phyloP scores from a whole-genome alignment of 2,888 invertebrate genomes.

The Craniophora ligustri region DNA sequence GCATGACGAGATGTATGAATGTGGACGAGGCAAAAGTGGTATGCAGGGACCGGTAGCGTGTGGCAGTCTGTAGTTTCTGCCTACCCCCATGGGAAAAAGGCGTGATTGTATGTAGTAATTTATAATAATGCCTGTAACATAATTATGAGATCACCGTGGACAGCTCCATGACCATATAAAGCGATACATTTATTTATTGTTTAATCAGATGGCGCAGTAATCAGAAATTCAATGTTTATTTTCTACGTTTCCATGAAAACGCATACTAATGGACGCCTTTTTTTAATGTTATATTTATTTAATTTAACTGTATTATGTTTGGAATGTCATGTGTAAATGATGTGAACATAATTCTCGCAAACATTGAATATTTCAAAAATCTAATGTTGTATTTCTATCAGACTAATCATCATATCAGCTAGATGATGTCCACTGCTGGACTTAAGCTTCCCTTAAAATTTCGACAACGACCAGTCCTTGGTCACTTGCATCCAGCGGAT shows the following conservation, averaged over 20 bases:
- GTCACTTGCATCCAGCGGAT: too few relatives aligned
- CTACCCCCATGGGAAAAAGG: too few relatives aligned
- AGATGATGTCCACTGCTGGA: too few relatives aligned
- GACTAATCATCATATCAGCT: too few relatives aligned
- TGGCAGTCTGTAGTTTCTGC: too few relatives aligned
- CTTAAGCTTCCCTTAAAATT: too few relatives aligned
- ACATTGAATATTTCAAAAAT: too few relatives aligned
- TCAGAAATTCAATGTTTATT: slow-evolving; percentile 41
- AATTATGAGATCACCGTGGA: slow-evolving; percentile 60
- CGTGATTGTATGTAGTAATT: neutral
- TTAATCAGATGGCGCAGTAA: slow-evolving; percentile 56
- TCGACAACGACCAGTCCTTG: too few relatives aligned
- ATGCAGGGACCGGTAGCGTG: too few relatives aligned
- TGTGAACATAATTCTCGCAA: neutral
- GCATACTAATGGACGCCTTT: slow-evolving; percentile 11
- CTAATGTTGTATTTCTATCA: too few relatives aligned
- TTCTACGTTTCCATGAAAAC: slow-evolving; percentile 44
- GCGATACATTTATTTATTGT: slow-evolving; percentile 44
- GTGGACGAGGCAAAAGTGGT: too few relatives aligned
- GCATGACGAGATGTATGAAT: too few relatives aligned
- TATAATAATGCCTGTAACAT: slow-evolving; percentile 46
- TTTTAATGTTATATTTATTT: slow-evolving; percentile 20
- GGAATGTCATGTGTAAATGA: neutral
- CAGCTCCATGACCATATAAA: slow-evolving; percentile 45
- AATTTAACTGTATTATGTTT: slow-evolving; percentile 4